Conservation (phyloP, 2,797 vertebrate genomes). For the Tiaroga cobitis region DNA sequence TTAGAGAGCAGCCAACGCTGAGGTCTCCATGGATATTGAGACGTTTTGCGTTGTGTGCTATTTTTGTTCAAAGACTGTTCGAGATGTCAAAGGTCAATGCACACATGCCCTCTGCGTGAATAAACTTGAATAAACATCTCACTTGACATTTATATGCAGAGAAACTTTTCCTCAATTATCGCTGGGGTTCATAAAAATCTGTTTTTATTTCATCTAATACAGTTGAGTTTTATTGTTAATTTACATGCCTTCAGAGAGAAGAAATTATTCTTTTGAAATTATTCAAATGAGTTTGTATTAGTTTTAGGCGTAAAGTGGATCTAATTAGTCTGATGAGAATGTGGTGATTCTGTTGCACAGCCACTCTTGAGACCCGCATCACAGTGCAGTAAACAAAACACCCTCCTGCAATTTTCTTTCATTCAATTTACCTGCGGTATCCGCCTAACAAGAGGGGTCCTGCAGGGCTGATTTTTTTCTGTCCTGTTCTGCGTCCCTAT, state of each 20-base stretch:
- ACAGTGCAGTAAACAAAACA: constrained; percentile 33
- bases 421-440: constrained; percentile 29
- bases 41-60: background rate
- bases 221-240: constrained; percentile 36
- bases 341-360: constrained; percentile 15
- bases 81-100: constrained; percentile 15
- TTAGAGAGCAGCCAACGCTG: constrained; percentile 23
- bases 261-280: constrained; percentile 49
- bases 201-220: constrained; percentile 38
- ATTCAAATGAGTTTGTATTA: constrained; percentile 53
- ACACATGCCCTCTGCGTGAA: constrained; percentile 4
- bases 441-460: constrained; percentile 4
- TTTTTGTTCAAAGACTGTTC: background rate
- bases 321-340: constrained; percentile 54
- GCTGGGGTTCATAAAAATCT: background rate
- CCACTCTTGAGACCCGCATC: constrained; percentile 2
- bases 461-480: constrained; percentile 11
- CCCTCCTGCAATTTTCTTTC: constrained; percentile 33
- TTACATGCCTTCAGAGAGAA: constrained; percentile 47
- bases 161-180: background rate
- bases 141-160: background rate
- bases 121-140: constrained; percentile 19
- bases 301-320: constrained; percentile 41
- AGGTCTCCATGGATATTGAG: constrained; percentile 21
- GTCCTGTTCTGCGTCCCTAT: constrained; percentile 30